Percentiles rank a stretch among this genome's conserved stretches.
Conservation (phyloP, 2,797 vertebrate genomes). For the Anas flavirostris region DNA sequence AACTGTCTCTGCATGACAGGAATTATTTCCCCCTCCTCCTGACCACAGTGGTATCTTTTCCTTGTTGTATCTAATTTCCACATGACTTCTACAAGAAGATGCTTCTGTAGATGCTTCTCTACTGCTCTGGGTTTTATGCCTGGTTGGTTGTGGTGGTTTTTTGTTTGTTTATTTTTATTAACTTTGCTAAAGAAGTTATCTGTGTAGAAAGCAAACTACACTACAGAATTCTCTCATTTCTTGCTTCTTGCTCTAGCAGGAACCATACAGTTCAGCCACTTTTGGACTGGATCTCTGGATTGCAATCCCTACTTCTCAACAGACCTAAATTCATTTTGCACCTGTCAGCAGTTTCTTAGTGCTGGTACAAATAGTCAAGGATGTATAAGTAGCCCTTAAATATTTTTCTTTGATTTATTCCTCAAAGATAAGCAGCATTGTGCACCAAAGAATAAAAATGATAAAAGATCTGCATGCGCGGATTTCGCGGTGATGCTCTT, state of each 20-base stretch:
- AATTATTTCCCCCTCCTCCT: background rate
- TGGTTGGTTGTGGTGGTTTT: background rate
- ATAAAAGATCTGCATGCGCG: background rate
- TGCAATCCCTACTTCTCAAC: background rate
- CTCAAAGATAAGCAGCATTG: background rate
- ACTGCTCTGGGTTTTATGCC: background rate
- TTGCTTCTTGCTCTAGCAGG: accelerated
- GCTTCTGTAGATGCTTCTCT: background rate
- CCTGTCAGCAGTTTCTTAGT: background rate
- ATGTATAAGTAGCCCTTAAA: background rate
- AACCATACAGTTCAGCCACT: accelerated
- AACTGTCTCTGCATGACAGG: background rate
- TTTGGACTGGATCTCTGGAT: background rate
- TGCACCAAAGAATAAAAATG: background rate
- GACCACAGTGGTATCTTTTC: background rate
- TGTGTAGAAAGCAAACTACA: background rate
- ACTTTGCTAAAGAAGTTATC: background rate
- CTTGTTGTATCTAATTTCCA: background rate
- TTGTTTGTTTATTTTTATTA: background rate
- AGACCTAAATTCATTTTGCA: background rate
- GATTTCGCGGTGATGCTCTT: background rate
- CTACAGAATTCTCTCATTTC: background rate
- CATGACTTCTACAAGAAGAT: background rate
- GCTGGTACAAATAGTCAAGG: background rate
- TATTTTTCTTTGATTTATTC: background rate